Evolutionary conservation across 2,113 vertebrate species (phyloP), one percentile per base, ranked within the genome.

Genomic region (Cromileptes altivelis): DNA sequence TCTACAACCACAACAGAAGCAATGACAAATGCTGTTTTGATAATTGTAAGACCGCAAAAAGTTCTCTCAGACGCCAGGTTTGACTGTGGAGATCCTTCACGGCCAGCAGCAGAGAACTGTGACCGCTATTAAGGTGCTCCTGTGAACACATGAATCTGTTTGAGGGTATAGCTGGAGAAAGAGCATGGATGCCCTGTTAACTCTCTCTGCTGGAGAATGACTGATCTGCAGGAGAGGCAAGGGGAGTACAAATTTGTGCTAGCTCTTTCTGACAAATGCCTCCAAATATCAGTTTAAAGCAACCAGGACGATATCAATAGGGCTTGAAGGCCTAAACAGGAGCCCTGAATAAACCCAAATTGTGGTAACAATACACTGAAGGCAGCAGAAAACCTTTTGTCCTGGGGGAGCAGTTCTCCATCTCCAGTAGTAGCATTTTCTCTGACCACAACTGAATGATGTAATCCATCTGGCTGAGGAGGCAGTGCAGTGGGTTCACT

Each of bases 1-100:
- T 70, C 50, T 84, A 55, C 57, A 71, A 78, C 88, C 88, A 83
- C 88, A 89, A 88, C 87, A 93, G 78, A 91, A 76, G 88, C 73
- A n/a, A 4, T 58, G 80, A 64, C 56, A 86, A 78, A 89, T 64
- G 58, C 37, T 61, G 61, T 62, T 77, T 73, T 79, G 67, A 86
- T 85, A 84, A 75, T 70, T 63, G 58, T 68, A 6, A 12, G 11
- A 49, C 90, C 58, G 2, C 78, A 75, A 53, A 71, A n/a, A 23
- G 23, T 65, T 81, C 8, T 50, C 15, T 8, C 65, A 80, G 73
- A 74, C 15, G 58, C 33, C 52, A 69, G 56, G 55, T 55, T 79
- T n/a, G 25, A 75, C 56, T 69, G 27, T 77, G 53, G 69, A 55
- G 73, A 75, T 64, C n/a, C 60, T 40, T 11, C 17, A 47, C 4